These are phyloP conservation scores for Hemicrepidius hirtus DNA, from an alignment of 2,888 invertebrate species.

Conservation along the genomic window DNA sequence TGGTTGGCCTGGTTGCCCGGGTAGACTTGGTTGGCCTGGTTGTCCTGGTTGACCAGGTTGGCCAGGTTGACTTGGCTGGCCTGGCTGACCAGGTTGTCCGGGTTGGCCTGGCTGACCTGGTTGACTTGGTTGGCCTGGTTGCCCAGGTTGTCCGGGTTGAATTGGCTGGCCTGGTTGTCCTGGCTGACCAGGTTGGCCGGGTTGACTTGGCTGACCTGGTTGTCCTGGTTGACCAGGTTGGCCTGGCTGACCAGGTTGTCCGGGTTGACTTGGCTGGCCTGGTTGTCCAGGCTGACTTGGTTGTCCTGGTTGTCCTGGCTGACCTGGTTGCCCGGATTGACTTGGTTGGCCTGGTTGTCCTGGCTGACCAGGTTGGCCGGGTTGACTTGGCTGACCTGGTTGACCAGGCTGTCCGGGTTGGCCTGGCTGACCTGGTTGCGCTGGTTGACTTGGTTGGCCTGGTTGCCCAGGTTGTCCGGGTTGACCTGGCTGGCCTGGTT, in stretches of 20 bases:
- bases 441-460: conserved; percentile 59
- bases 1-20: conserved; percentile 50
- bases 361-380: conserved; percentile 51
- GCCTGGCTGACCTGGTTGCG: conserved; percentile 61
- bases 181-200: conserved; percentile 47
- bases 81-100: conserved; percentile 50
- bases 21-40: conserved; percentile 36
- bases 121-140: conserved; percentile 40
- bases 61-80: conserved; percentile 49
- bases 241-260: conserved; percentile 50
- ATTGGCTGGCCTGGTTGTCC: conserved; percentile 59
- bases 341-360: conserved; percentile 50
- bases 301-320: conserved; percentile 28
- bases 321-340: background rate
- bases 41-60: background rate
- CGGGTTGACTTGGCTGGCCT: conserved; percentile 51
- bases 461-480: conserved; percentile 47
- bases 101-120: conserved; percentile 52
- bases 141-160: conserved; percentile 60
- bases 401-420: conserved; percentile 41
- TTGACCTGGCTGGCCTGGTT: conserved; percentile 42
- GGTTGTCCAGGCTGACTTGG: conserved; percentile 52
- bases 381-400: conserved; percentile 51
- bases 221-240: conserved; percentile 33
- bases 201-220: conserved; percentile 40